These are phyloP conservation scores for Oreohelix idahoensis DNA, from an alignment of 1,140 invertebrate genomes.

Conservation along the genomic window DNA sequence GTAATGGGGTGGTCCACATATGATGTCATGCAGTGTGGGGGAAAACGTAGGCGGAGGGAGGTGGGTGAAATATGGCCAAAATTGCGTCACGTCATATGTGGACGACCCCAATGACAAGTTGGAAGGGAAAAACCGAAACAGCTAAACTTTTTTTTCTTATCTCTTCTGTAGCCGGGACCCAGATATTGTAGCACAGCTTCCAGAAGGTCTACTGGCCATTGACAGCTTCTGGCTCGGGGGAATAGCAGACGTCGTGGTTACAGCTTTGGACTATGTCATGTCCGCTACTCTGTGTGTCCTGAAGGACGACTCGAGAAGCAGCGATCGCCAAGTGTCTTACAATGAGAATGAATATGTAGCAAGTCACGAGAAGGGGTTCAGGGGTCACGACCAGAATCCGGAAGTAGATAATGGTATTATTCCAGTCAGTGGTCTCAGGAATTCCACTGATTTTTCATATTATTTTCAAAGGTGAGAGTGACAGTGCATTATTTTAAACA, in stretches of 20 bases:
- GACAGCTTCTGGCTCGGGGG: conserved; percentile 46
- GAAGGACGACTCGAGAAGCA: neutral
- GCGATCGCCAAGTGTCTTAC: neutral
- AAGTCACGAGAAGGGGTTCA: neutral
- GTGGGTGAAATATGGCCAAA: too few species aligned
- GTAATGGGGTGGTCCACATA: too few species aligned
- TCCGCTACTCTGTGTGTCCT: conserved; percentile 17
- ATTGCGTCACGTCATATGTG: too few species aligned
- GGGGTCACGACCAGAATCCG: neutral
- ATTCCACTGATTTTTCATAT: neutral
- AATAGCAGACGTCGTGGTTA: conserved; percentile 27
- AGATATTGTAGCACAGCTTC: conserved; percentile 32
- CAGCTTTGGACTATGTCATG: conserved; percentile 25
- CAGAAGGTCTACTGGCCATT: conserved; percentile 51
- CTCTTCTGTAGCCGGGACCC: conserved; percentile 3
- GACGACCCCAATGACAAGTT: too few species aligned
- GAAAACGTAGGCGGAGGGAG: too few species aligned
- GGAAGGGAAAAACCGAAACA: too few species aligned
- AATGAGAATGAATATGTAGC: neutral
- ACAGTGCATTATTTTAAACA: neutral
- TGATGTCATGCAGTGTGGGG: too few species aligned
- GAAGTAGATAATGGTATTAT: neutral
- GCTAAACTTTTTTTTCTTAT: neutral
- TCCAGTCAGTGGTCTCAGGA: neutral
- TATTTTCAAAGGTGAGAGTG: neutral